Evolutionary conservation across 2,797 vertebrate species (phyloP).

Genomic region (Tenualosa thibaudeaui): DNA sequence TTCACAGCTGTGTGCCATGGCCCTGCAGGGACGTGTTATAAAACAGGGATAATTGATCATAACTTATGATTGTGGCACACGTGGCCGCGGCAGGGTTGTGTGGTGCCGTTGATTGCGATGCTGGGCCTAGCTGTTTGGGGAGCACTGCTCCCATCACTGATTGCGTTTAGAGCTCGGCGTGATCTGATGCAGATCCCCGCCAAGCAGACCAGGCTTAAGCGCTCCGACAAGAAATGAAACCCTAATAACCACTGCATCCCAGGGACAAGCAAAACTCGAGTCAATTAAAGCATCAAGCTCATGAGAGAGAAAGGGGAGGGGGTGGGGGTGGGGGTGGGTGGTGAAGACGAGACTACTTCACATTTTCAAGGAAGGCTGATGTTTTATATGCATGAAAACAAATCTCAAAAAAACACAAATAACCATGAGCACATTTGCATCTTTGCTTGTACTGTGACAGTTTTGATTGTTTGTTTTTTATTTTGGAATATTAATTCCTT

Average conservation of each 20-base stretch:
- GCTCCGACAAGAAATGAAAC: conserved; percentile 41
- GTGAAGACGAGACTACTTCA: neutral
- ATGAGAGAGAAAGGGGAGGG: conserved; percentile 18
- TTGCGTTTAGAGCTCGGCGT: neutral
- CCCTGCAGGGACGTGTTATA: conserved; percentile 27
- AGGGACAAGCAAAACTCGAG: conserved; percentile 28
- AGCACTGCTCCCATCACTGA: neutral
- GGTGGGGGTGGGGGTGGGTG: too few relatives aligned
- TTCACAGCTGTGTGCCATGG: conserved; percentile 28
- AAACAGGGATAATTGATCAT: conserved; percentile 38
- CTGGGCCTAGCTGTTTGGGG: neutral
- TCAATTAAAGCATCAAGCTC: conserved; percentile 35
- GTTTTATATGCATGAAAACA: neutral
- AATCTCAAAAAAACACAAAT: conserved; percentile 16
- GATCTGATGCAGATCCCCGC: neutral
- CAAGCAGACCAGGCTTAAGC: conserved; percentile 17
- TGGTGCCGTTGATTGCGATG: conserved; percentile 35
- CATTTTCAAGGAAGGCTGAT: neutral
- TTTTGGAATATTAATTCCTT: too few relatives aligned
- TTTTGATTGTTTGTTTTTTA: neutral
- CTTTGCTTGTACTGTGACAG: neutral
- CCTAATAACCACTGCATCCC: conserved; percentile 52
- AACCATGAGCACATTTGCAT: neutral
- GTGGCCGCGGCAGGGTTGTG: neutral
- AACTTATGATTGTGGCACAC: conserved; percentile 33